These are phyloP conservation scores for Sycophila texana DNA, from an alignment of 2,888 invertebrate species.

Conservation along the genomic window DNA sequence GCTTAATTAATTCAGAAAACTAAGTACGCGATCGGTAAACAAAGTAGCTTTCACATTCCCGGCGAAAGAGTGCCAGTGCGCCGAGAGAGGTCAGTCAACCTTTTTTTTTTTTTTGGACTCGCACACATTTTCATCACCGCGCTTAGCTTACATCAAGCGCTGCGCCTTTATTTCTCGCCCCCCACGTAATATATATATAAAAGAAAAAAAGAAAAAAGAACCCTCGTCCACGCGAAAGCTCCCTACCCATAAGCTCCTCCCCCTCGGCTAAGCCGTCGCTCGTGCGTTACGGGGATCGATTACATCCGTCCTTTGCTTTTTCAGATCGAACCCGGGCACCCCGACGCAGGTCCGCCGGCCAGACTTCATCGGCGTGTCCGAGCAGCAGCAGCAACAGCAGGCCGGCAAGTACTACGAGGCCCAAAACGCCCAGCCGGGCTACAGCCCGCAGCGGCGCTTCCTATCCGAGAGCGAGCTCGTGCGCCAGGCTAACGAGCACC, in stretches of 20 bases:
- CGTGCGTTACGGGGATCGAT: neutral
- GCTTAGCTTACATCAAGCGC: constrained; percentile 42
- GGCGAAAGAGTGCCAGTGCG: too few species aligned
- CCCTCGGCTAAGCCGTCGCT: too few species aligned
- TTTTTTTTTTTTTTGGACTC: too few species aligned
- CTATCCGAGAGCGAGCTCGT: constrained; percentile 84
- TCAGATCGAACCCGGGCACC: constrained; percentile 94
- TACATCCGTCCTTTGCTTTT: constrained; percentile 55
- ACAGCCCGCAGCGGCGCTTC: constrained; percentile 78
- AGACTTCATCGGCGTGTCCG: constrained; percentile 87
- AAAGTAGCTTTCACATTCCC: neutral
- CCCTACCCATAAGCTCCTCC: too few species aligned
- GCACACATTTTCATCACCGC: constrained; percentile 13
- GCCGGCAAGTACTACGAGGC: constrained; percentile 61
- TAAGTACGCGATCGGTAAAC: too few species aligned
- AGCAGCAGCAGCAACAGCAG: constrained; percentile 67
- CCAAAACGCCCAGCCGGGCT: constrained; percentile 71
- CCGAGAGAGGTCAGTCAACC: too few species aligned
- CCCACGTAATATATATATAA: too few species aligned
- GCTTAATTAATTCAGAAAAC: too few species aligned
- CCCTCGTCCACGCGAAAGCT: too few species aligned
- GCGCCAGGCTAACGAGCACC: constrained; percentile 74
- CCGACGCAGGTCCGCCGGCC: constrained; percentile 93
- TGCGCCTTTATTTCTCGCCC: constrained; percentile 3
- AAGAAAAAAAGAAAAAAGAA: too few species aligned